Evolutionary conservation across 2,797 vertebrate genomes (phyloP), one percentile per base, ranked within the genome.

Genomic region (Scarus forsteni): DNA sequence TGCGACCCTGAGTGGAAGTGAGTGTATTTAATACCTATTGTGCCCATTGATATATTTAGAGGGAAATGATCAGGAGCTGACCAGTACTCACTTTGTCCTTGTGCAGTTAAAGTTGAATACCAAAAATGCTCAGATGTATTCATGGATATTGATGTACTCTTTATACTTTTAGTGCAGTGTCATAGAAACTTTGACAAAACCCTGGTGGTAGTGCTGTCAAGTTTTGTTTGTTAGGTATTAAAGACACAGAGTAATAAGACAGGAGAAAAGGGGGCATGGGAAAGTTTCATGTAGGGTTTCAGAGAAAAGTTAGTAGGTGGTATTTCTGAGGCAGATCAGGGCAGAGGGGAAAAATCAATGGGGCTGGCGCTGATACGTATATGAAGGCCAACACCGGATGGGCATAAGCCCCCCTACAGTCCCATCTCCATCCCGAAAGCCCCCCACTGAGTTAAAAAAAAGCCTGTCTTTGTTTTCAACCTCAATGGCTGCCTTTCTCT

Each of bases 381-480:
- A 60, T 67, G 44, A 73, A 59, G 51, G 65, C 54, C 16, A 58
- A 48, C 66, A 70, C 70, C 43, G 57, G 64, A 70, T 83, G 80
- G 71, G 48, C 79, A 60, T 45, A 62, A 60, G 61, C 66, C 78
- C 75, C 66, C 80, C 72, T 65, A 61, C 61, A 39, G 74, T 57
- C 67, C 70, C 75, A 66, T 72, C 70, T 75, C 75, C 65, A 75
- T 53, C 72, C 50, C 18, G 8, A 5, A 14, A 50, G 42, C 67
- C 77, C 65, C 77, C 70, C 36, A 16, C 73, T 59, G 82, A 67
- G 80, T 77, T 77, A 45, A 55, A 77, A 86, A 70, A 16, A 27
- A 27, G 27, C 40, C 19, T 39, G 36, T 68, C 66, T 82, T 81
- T 87, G 75, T 79, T 76, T 75, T 65, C 60, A 59, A 80, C 64